Evolutionary conservation across 2,888 invertebrate genomes (phyloP).

Genomic region (Notodonta ziczac): DNA sequence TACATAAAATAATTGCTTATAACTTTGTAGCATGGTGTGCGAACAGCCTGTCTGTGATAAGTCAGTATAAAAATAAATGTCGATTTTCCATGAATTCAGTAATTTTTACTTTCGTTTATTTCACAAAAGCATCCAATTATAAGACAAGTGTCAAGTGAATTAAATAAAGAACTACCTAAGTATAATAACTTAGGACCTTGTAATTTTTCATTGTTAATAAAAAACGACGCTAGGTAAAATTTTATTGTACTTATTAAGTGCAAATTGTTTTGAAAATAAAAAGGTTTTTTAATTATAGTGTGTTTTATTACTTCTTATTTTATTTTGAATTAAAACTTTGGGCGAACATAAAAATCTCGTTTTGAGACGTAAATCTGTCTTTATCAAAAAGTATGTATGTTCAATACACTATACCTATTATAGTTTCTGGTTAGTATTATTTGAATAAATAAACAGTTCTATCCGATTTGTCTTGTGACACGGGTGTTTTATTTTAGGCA

Average conservation of each 20-base stretch:
- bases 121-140: constrained; percentile 24
- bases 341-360: too few species aligned
- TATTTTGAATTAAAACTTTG: too few species aligned
- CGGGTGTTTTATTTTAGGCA: too few species aligned
- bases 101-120: constrained; percentile 24
- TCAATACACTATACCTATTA: too few species aligned
- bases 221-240: constrained; percentile 63
- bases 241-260: constrained; percentile 71
- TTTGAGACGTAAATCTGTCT: too few species aligned
- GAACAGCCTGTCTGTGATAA: constrained; percentile 27
- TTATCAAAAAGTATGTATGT: too few species aligned
- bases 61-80: constrained; percentile 28
- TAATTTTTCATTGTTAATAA: constrained; percentile 68
- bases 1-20: neutral
- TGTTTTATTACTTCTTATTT: constrained; percentile 12
- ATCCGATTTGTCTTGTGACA: too few species aligned
- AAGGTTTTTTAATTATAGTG: constrained; percentile 46
- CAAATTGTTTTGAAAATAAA: constrained; percentile 75
- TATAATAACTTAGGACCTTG: constrained; percentile 43
- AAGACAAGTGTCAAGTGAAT: constrained; percentile 42
- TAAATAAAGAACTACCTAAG: constrained; percentile 6
- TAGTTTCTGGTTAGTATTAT: too few species aligned
- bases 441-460: too few species aligned
- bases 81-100: constrained; percentile 22
- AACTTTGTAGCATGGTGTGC: constrained; percentile 19